A percentile compares a stretch with the other conserved stretches of the same genome.
phyloP scores from a whole-genome alignment of 2,797 vertebrate genomes.

The Cyclura pinguis region DNA sequence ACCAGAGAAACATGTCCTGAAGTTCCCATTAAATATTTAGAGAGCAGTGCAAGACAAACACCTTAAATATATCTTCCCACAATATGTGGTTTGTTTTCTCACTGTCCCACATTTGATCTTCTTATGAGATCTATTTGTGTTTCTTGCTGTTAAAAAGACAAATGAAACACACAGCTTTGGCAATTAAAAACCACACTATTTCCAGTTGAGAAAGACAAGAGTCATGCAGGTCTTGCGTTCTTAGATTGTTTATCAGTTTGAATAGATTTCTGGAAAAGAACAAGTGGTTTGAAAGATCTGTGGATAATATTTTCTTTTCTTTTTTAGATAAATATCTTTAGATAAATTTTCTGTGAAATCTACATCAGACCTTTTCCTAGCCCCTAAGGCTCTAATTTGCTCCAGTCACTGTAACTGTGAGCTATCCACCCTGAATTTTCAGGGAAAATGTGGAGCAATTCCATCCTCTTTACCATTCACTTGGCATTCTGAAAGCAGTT shows the following conservation, averaged over 20 bases:
- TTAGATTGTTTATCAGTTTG: not conserved
- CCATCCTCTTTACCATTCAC: conserved; percentile 13
- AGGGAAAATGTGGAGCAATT: not conserved
- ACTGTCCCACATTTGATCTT: conserved; percentile 39
- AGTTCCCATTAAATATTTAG: conserved; percentile 39
- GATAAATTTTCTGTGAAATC: not conserved
- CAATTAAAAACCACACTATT: conserved; percentile 35
- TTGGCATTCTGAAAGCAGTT: not conserved
- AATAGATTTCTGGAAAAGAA: conserved; percentile 1
- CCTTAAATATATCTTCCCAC: conserved; percentile 32
- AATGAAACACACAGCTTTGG: conserved; percentile 50
- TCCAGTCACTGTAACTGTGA: not conserved
- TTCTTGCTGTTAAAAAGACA: conserved; percentile 37
- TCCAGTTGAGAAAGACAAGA: conserved; percentile 30
- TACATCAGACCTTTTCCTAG: conserved; percentile 8
- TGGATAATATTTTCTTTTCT: not conserved
- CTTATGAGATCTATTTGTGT: conserved; percentile 49
- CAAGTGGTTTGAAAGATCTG: conserved; percentile 28
- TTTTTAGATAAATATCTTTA: conserved; percentile 3
- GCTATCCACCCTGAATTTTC: not conserved
- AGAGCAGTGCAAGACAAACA: conserved; percentile 54
- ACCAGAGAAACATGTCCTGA: conserved; percentile 40
- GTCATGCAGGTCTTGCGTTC: not conserved
- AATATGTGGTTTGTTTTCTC: conserved; percentile 44
- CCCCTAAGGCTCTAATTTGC: not conserved